phyloP scores from a whole-genome alignment of 1,140 invertebrate species.

The Asbolus verrucosus region DNA sequence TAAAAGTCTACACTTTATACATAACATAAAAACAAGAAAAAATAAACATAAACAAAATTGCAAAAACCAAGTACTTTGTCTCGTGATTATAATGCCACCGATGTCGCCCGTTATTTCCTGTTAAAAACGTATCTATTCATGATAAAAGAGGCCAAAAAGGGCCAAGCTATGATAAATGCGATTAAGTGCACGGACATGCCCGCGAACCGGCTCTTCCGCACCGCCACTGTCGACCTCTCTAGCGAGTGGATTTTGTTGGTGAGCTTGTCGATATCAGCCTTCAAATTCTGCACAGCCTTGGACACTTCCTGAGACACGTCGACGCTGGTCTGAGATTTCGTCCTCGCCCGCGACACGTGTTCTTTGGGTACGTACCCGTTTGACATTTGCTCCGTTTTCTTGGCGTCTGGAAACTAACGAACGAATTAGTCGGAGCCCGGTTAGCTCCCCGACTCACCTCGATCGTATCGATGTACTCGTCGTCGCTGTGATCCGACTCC shows the following conservation, averaged over 20 bases:
- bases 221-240: constrained; percentile 55
- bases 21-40: constrained; percentile 29
- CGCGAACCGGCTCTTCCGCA: constrained; percentile 37
- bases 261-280: constrained; percentile 65
- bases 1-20: constrained; percentile 42
- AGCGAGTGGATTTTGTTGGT: constrained; percentile 63
- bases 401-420: constrained; percentile 57
- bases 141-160: constrained; percentile 69
- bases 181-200: constrained; percentile 24
- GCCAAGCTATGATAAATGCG: constrained; percentile 71
- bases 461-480: constrained; percentile 82
- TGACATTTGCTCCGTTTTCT: constrained; percentile 46
- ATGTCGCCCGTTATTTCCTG: constrained; percentile 25
- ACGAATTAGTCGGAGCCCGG: background rate
- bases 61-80: constrained; percentile 14
- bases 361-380: constrained; percentile 53
- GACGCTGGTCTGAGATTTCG: constrained; percentile 48
- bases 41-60: constrained; percentile 40
- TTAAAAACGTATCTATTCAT: constrained; percentile 57
- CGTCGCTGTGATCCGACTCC: constrained; percentile 77
- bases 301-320: constrained; percentile 65
- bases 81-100: constrained; percentile 13
- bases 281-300: constrained; percentile 64
- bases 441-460: constrained; percentile 68
- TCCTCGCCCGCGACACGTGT: constrained; percentile 55